phyloP scores from a whole-genome alignment of 2,797 vertebrate species.

The Helicolenus hilgendorfi region DNA sequence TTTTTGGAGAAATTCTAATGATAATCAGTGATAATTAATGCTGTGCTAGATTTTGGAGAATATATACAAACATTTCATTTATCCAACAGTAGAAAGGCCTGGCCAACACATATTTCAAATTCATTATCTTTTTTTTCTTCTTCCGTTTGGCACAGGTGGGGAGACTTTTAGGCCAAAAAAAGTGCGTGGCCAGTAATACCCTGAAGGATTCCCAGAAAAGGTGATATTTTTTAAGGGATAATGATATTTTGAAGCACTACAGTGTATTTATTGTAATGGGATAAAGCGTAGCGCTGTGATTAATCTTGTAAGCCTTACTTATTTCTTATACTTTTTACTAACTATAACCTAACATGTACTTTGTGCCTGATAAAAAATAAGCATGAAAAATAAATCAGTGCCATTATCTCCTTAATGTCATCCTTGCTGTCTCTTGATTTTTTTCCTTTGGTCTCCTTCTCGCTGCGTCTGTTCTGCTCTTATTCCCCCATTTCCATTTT shows the following conservation, averaged over 20 bases:
- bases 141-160: conserved; percentile 29
- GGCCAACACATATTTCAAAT: not conserved
- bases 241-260: not conserved
- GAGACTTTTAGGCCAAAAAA: conserved; percentile 35
- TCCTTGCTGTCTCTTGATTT: not conserved
- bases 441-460: conserved; percentile 7
- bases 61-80: not conserved
- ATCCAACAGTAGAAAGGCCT: not conserved
- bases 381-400: not conserved
- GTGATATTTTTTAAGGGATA: conserved; percentile 1
- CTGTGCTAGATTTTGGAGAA: not conserved
- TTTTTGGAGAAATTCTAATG: not conserved
- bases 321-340: not conserved
- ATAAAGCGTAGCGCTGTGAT: not conserved
- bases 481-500: conserved; percentile 29
- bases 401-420: not conserved
- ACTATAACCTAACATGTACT: not conserved
- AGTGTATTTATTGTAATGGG: not conserved
- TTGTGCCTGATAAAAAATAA: not conserved
- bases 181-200: conserved; percentile 1
- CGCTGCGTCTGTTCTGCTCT: not conserved
- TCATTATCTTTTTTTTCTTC: not conserved
- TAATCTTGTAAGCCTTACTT: not conserved
- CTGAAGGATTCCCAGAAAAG: conserved; percentile 23
- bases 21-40: conserved; percentile 10